A percentile compares a stretch with the other conserved stretches of the same genome.
Conservation (phyloP, 1,140 invertebrate genomes). For the Ooceraea biroi region DNA sequence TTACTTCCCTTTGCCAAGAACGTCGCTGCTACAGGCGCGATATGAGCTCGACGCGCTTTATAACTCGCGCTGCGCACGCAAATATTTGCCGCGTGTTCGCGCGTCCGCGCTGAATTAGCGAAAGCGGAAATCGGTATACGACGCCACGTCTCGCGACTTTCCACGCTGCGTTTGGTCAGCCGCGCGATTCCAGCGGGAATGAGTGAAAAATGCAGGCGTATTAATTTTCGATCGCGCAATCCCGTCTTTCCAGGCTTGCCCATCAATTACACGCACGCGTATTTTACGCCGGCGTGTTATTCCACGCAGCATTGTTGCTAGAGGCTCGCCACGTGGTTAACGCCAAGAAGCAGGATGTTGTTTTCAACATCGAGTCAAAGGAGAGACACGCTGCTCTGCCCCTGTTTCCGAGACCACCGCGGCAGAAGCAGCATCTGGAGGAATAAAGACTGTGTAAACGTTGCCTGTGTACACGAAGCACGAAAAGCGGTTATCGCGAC, state of each 20-base stretch:
- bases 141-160: background rate
- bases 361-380: constrained; percentile 42
- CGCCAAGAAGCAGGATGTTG: constrained; percentile 9
- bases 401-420: constrained; percentile 41
- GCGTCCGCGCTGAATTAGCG: constrained; percentile 52
- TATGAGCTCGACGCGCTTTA: constrained; percentile 24
- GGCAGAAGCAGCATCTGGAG: constrained; percentile 62
- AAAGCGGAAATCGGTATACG: constrained; percentile 18
- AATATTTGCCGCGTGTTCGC: constrained; percentile 36
- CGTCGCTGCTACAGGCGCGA: constrained; percentile 32
- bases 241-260: too few species aligned
- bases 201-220: too few species aligned
- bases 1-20: constrained; percentile 39
- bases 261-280: background rate
- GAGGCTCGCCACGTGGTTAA: background rate
- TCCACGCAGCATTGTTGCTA: background rate
- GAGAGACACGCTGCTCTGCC: background rate
- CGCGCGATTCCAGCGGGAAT: too few species aligned
- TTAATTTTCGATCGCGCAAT: too few species aligned
- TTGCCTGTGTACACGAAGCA: constrained; percentile 55
- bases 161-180: too few species aligned
- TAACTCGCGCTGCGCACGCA: constrained; percentile 31
- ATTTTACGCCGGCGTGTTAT: background rate
- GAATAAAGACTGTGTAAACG: constrained; percentile 69
- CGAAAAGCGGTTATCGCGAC: constrained; percentile 61